A percentile compares a stretch with the other conserved stretches of the same genome.
These are phyloP conservation scores for Actenoides lindsayi DNA, from an alignment of 2,113 vertebrate genomes.

Conservation along the genomic window DNA sequence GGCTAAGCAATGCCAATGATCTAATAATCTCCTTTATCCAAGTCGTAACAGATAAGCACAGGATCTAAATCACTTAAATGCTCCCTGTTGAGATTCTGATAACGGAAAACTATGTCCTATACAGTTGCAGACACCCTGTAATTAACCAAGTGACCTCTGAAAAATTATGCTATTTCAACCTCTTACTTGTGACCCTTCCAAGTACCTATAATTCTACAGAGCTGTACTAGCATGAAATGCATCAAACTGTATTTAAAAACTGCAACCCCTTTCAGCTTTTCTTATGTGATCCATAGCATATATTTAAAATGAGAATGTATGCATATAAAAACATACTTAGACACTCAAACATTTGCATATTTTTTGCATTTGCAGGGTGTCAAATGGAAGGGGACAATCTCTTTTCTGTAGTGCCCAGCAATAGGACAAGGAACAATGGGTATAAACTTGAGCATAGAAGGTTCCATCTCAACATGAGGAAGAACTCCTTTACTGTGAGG, in stretches of 20 bases:
- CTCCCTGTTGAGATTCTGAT: constrained; percentile 2
- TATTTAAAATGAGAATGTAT: neutral
- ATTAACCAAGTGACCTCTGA: neutral
- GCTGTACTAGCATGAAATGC: neutral
- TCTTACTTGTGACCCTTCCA: neutral
- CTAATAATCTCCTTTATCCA: neutral
- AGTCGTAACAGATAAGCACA: constrained; percentile 3
- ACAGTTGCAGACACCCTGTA: neutral
- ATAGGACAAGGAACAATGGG: too few relatives aligned
- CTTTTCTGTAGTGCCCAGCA: too few relatives aligned
- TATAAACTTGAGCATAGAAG: too few relatives aligned
- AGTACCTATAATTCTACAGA: neutral
- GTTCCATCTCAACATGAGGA: neutral
- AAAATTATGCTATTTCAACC: neutral
- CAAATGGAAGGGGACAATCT: too few relatives aligned
- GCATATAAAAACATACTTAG: neutral
- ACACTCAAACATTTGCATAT: neutral
- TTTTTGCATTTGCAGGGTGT: too few relatives aligned
- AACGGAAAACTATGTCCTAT: neutral
- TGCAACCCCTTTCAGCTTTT: neutral
- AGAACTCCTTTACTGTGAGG: too few relatives aligned
- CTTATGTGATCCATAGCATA: neutral
- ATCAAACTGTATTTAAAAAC: neutral
- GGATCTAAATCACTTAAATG: constrained; percentile 24
- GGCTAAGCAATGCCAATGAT: neutral